Conservation (phyloP, 1,140 invertebrate species). For the Scaptomyza montana region DNA sequence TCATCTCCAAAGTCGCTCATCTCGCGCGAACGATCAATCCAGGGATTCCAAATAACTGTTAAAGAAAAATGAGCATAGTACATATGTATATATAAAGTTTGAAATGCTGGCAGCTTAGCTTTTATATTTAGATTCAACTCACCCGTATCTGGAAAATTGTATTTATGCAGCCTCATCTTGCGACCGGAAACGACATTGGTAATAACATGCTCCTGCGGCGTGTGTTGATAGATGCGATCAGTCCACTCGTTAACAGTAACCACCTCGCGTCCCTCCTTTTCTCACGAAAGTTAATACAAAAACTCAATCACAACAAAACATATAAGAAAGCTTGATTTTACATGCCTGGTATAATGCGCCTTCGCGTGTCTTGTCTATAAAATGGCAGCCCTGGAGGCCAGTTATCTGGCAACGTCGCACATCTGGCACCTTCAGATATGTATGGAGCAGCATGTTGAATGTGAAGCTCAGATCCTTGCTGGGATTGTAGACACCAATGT, state of each 20-base stretch:
- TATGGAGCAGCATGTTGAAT: slow-evolving; percentile 96
- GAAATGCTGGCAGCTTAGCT: no score
- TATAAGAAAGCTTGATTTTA: background rate
- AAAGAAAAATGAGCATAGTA: no score
- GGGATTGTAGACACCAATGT: slow-evolving; percentile 95
- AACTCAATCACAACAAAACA: background rate
- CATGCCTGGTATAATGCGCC: slow-evolving; percentile 56
- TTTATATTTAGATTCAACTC: slow-evolving; percentile 17
- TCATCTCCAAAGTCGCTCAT: slow-evolving; percentile 97
- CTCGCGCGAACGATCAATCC: slow-evolving; percentile 95
- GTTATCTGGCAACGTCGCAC: slow-evolving; percentile 95
- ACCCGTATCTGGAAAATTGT: slow-evolving; percentile 96
- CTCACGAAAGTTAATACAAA: slow-evolving; percentile 62
- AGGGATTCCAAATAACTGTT: slow-evolving; percentile 98
- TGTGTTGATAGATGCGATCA: slow-evolving; percentile 96
- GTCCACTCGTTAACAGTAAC: slow-evolving; percentile 96
- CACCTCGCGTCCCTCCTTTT: slow-evolving; percentile 91
- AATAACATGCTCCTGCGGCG: slow-evolving; percentile 95
- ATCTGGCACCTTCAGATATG: slow-evolving; percentile 97
- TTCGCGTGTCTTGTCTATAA: slow-evolving; percentile 93
- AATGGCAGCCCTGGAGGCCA: slow-evolving; percentile 95
- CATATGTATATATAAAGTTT: no score
- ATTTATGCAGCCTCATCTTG: slow-evolving; percentile 96
- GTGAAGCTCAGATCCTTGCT: slow-evolving; percentile 95
- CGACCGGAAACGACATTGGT: slow-evolving; percentile 95